Evolutionary conservation across 2,113 vertebrate species (phyloP), one percentile per base, ranked within the genome.

Genomic region (rabbit (Oryctolagus cuniculus)): DNA sequence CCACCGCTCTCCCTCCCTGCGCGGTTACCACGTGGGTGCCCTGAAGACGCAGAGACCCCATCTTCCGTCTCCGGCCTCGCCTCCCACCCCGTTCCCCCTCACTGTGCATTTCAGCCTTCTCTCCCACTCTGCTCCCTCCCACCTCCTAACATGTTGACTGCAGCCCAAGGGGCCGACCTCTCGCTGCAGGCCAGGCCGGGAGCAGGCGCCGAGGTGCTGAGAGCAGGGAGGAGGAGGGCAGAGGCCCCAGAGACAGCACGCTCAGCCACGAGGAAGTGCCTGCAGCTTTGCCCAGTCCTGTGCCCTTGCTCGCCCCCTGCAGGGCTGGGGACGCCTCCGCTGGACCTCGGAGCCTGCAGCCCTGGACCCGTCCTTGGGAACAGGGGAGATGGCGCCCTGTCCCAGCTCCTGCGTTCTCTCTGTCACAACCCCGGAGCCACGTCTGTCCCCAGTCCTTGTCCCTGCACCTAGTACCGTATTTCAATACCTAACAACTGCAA

Each of bases 181-280:
- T 58, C 17, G 15, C 55, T 58, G 19, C 15, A 49, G n/a, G 27
- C 7, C 2, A 5, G 73, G 12, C 61, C 16, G 3, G 38, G 55
- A 22, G 16, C 6, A 6, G 34, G 34, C 0, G 21, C 31, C 51
- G 24, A 22, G n/a, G 10, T 6, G 15, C 8, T 0, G 2, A 15
- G n/a, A 2, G n/a, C 24, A 4, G 19, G 7, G 1, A 2, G 24
- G 7, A 55, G 1, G 29, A 16, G 8, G 34, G 64, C 0, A 0
- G 69, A 22, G 25, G 36, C 21, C 31, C n/a, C n/a, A 6, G 63
- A 67, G 27, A 5, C 1, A 4, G 31, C 16, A 21, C 64, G 63
- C 12, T 69, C 24, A 0, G 10, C 16, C 31, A 24, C 38, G 5
- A 34, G 17, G 72, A 74, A 80, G 61, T 2, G 13, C 31, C 83